These are phyloP conservation scores for Aelia acuminata DNA, from an alignment of 2,888 invertebrate genomes.

Conservation along the genomic window DNA sequence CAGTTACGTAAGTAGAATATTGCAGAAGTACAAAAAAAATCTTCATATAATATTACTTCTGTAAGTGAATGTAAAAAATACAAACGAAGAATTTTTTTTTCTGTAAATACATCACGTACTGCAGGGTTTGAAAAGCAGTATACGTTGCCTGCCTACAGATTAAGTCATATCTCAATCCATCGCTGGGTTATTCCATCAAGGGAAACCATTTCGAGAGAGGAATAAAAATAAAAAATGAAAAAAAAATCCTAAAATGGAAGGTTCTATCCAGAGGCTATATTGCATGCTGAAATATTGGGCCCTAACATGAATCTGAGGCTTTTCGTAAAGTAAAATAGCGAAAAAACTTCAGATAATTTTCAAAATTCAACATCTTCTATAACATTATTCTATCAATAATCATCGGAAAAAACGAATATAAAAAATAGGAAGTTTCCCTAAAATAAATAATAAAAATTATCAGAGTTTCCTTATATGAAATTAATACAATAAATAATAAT, in stretches of 20 bases:
- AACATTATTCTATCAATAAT: too few species aligned
- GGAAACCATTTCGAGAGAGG: not conserved
- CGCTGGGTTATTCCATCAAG: not conserved
- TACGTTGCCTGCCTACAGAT: slow-evolving; percentile 1
- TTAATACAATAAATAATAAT: too few species aligned
- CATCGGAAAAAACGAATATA: too few species aligned
- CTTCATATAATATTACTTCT: not conserved
- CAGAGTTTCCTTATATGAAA: too few species aligned
- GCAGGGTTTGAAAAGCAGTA: not conserved
- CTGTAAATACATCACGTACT: slow-evolving; percentile 9
- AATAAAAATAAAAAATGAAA: not conserved
- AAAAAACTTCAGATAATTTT: too few species aligned
- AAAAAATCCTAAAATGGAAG: not conserved
- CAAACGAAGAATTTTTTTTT: not conserved
- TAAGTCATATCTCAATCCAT: slow-evolving; percentile 16
- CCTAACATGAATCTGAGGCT: too few species aligned
- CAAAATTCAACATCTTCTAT: too few species aligned
- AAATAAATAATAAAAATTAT: too few species aligned
- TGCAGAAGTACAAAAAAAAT: not conserved
- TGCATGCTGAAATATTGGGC: not conserved
- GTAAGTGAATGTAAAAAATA: slow-evolving; percentile 5
- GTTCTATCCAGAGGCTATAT: not conserved
- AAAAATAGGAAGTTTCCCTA: too few species aligned
- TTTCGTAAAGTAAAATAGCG: too few species aligned
- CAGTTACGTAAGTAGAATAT: not conserved